A percentile compares a stretch with the other conserved stretches of the same genome.
Evolutionary conservation across 2,888 invertebrate species (phyloP).

Genomic region (Melanargia galathea): DNA sequence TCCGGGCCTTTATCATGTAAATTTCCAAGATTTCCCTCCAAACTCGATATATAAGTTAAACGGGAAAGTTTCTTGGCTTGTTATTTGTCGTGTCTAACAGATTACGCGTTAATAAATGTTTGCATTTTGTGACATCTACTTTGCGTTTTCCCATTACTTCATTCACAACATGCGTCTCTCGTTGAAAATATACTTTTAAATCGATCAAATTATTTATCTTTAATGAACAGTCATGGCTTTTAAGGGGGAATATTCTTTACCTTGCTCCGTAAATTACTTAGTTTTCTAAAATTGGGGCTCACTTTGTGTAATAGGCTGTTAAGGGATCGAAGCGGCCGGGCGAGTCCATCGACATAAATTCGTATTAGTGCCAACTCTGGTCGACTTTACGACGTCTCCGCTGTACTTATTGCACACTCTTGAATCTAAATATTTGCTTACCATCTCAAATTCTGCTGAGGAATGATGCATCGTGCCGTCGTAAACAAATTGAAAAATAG

Average conservation of each 20-base stretch:
- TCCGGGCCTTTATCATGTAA: constrained; percentile 71
- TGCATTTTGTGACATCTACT: constrained; percentile 8
- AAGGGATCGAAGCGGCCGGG: constrained; percentile 67
- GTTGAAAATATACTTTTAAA: neutral
- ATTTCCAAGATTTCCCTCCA: constrained; percentile 69
- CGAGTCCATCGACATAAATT: constrained; percentile 78
- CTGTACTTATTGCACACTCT: constrained; percentile 65
- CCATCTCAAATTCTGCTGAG: constrained; percentile 36
- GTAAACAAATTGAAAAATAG: constrained; percentile 10
- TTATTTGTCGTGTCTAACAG: constrained; percentile 25
- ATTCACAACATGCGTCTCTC: neutral
- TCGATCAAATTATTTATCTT: neutral
- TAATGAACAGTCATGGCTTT: neutral
- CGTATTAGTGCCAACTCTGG: constrained; percentile 80
- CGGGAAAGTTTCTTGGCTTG: constrained; percentile 40
- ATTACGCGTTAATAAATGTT: constrained; percentile 7
- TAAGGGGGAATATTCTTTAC: neutral
- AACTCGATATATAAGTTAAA: constrained; percentile 71
- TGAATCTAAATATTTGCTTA: constrained; percentile 39
- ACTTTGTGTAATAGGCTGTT: constrained; percentile 58
- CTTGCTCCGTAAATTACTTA: constrained; percentile 15
- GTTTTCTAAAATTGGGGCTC: constrained; percentile 66
- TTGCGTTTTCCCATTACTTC: constrained; percentile 17
- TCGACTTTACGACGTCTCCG: constrained; percentile 77
- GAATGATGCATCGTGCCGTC: constrained; percentile 21